Percentiles rank a stretch among this genome's conserved stretches.
Conservation (phyloP, 2,888 invertebrate species). For the Orthonevra nobilis region DNA sequence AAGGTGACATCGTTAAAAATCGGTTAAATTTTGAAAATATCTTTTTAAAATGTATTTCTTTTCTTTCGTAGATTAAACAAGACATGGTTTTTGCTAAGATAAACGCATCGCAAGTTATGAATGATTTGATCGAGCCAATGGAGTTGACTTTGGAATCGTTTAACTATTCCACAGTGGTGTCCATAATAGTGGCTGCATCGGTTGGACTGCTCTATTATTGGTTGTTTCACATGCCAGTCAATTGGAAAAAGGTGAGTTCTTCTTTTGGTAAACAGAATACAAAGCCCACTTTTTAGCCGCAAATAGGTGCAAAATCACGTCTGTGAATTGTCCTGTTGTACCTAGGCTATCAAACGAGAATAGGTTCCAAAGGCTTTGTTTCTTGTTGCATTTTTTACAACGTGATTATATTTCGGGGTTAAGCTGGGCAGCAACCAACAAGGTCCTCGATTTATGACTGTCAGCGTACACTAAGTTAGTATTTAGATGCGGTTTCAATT, state of each 20-base stretch:
- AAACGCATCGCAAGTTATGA: constrained; percentile 38
- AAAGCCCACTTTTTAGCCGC: no score
- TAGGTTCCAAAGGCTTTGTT: no score
- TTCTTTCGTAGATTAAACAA: constrained; percentile 24
- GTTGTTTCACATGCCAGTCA: constrained; percentile 45
- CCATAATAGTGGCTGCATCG: not conserved
- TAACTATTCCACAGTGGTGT: constrained; percentile 4
- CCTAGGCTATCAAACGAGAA: no score
- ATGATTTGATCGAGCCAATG: constrained; percentile 29
- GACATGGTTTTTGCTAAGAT: constrained; percentile 29
- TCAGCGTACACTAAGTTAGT: no score
- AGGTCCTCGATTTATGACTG: no score
- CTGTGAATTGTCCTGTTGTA: no score
- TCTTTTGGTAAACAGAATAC: not conserved
- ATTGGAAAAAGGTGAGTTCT: constrained; percentile 64
- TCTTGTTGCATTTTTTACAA: no score
- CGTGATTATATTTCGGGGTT: no score
- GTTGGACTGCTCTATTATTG: constrained; percentile 32
- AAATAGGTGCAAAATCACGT: no score
- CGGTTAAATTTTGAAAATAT: not conserved
- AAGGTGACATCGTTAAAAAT: constrained; percentile 11
- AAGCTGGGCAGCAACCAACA: no score
- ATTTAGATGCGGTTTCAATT: no score
- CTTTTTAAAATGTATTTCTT: not conserved
- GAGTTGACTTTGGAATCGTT: constrained; percentile 35